These are phyloP conservation scores for Elanus axillaris DNA, from an alignment of 2,113 vertebrate species.

Conservation along the genomic window DNA sequence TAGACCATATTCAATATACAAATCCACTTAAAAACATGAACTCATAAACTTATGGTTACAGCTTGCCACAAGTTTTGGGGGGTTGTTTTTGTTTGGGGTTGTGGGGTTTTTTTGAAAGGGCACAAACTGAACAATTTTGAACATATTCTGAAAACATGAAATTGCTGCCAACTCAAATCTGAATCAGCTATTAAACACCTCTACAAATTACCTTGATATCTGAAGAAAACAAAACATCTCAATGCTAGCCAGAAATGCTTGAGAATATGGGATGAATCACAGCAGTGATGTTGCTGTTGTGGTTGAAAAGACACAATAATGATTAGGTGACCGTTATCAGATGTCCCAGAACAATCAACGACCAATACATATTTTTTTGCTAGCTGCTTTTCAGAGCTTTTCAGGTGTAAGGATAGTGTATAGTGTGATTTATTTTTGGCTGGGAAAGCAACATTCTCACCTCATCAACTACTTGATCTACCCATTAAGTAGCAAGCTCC, in stretches of 20 bases:
- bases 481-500: neutral
- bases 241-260: neutral
- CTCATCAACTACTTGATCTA: neutral
- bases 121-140: neutral
- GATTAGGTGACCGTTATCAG: neutral
- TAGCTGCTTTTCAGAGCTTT: neutral
- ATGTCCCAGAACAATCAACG: neutral
- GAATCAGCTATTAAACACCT: conserved; percentile 23
- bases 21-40: neutral
- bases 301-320: neutral
- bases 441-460: neutral
- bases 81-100: accelerated
- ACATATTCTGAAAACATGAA: neutral
- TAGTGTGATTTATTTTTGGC: neutral
- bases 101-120: neutral
- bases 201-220: neutral
- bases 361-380: neutral
- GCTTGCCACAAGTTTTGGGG: neutral
- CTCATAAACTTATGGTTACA: neutral
- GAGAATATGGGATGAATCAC: neutral
- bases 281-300: neutral
- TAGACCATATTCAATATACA: neutral
- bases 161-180: neutral
- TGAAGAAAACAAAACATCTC: neutral
- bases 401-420: neutral